A percentile compares a stretch with the other conserved stretches of the same genome.
Conservation (phyloP, 2,888 invertebrate species). For the Catocala fraxini region DNA sequence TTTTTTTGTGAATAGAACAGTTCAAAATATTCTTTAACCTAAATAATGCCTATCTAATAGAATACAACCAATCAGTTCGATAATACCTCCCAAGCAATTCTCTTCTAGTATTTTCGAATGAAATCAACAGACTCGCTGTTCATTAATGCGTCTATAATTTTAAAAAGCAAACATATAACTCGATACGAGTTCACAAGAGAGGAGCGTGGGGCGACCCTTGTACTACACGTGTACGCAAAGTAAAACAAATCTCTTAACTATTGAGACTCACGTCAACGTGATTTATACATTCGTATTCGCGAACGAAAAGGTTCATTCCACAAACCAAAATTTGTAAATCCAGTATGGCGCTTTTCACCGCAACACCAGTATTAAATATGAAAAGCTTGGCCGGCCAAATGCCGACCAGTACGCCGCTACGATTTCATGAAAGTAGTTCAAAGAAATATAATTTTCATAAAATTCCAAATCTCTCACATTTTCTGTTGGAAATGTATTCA, state of each 20-base stretch:
- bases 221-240: slow-evolving; percentile 16
- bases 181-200: neutral
- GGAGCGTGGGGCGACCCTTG: neutral
- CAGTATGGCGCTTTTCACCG: slow-evolving; percentile 55
- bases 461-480: slow-evolving; percentile 31
- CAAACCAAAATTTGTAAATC: slow-evolving; percentile 51
- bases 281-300: slow-evolving; percentile 15
- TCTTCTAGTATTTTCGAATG: neutral
- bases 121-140: slow-evolving; percentile 7
- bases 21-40: no score
- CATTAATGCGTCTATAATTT: slow-evolving; percentile 13
- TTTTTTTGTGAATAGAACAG: no score
- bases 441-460: slow-evolving; percentile 48
- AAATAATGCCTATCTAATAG: no score
- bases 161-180: slow-evolving; percentile 9
- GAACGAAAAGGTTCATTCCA: slow-evolving; percentile 24
- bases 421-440: slow-evolving; percentile 49
- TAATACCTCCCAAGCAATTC: no score
- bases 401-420: slow-evolving; percentile 42
- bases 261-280: slow-evolving; percentile 18
- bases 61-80: no score
- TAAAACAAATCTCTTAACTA: slow-evolving; percentile 37
- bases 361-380: slow-evolving; percentile 64
- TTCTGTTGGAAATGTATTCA: slow-evolving; percentile 32
- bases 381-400: slow-evolving; percentile 54